phyloP scores from a whole-genome alignment of 2,888 invertebrate species.

The Agriopis aurantiaria region DNA sequence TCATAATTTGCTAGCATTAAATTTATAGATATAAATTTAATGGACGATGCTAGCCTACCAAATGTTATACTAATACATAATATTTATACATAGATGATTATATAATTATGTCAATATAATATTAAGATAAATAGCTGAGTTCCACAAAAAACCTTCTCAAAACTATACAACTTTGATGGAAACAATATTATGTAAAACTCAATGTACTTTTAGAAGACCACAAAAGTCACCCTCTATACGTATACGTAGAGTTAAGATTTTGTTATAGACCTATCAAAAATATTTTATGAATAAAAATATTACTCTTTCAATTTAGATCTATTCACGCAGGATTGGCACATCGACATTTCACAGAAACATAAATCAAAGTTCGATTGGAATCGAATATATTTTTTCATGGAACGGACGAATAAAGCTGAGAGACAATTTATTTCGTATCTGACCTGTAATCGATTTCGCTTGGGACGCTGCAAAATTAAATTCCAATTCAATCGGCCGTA shows the following conservation, averaged over 20 bases:
- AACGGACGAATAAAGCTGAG: conserved; percentile 35
- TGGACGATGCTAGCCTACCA: no score
- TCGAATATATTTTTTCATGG: conserved; percentile 48
- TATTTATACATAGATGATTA: no score
- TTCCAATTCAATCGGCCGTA: conserved; percentile 47
- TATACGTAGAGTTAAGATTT: background rate
- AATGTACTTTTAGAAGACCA: background rate
- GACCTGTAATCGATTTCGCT: conserved; percentile 53
- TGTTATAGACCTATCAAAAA: background rate
- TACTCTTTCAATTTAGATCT: conserved; percentile 20
- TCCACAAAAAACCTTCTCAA: no score
- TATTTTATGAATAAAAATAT: background rate
- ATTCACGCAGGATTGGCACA: conserved; percentile 16
- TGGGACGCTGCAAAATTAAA: conserved; percentile 54
- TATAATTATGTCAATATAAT: no score
- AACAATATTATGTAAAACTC: background rate
- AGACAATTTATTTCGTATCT: conserved; percentile 53
- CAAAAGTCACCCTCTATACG: background rate
- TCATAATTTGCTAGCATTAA: no score
- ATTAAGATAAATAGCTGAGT: no score
- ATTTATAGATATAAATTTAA: no score
- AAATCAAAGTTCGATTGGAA: conserved; percentile 48
- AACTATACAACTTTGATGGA: background rate
- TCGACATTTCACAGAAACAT: conserved; percentile 27
- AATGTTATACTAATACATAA: no score